Conservation (phyloP, 1,140 invertebrate genomes). For the Caerostris darwini region DNA sequence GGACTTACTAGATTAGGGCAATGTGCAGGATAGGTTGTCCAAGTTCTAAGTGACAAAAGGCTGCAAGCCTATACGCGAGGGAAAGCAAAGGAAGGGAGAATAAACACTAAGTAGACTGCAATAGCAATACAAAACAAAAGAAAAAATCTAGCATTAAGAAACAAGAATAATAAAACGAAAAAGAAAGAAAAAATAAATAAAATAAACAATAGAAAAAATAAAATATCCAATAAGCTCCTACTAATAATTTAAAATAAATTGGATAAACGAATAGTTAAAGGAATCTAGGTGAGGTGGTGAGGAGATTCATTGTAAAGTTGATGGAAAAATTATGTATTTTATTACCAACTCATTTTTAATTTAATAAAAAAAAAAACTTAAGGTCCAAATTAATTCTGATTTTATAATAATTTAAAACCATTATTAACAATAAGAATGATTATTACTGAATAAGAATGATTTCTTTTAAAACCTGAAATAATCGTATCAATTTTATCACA, state of each 20-base stretch:
- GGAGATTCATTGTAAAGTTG: no score
- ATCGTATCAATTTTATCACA: no score
- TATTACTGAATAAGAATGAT: no score
- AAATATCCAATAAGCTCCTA: background rate
- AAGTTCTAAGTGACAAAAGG: conserved; percentile 61
- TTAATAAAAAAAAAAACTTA: no score
- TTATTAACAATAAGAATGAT: no score
- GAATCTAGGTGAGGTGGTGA: no score
- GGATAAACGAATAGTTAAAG: background rate
- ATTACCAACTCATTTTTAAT: no score
- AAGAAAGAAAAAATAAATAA: conserved; percentile 11
- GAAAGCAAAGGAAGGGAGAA: conserved; percentile 48
- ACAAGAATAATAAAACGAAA: background rate
- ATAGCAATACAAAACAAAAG: conserved; percentile 48
- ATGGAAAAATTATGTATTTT: no score
- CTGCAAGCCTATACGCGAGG: conserved; percentile 76
- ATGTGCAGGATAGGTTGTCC: conserved; percentile 48
- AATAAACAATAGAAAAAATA: background rate
- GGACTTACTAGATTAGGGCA: conserved; percentile 64
- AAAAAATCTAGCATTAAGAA: background rate
- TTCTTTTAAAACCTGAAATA: no score
- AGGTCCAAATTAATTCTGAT: no score
- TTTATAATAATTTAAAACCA: no score
- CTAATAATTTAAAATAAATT: background rate
- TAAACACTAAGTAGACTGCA: conserved; percentile 68